These are phyloP conservation scores for Tribolium madens DNA, from an alignment of 1,140 invertebrate genomes.

Conservation along the genomic window DNA sequence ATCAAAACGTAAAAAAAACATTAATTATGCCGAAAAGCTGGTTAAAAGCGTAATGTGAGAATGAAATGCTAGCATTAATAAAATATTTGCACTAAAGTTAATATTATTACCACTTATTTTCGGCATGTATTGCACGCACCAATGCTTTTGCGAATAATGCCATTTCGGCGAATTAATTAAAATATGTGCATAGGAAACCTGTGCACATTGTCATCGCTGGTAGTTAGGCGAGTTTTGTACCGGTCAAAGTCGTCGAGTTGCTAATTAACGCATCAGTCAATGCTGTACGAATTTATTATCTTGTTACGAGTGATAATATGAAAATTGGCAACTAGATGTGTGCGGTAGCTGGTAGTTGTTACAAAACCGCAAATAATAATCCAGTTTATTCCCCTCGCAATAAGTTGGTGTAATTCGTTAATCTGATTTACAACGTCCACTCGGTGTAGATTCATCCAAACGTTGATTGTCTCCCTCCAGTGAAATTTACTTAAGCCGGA, in stretches of 20 bases:
- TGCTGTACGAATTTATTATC: conserved; percentile 35
- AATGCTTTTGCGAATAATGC: neutral
- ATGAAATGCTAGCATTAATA: neutral
- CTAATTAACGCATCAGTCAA: conserved; percentile 33
- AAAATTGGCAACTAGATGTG: conserved; percentile 24
- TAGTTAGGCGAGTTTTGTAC: neutral
- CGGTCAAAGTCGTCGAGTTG: conserved; percentile 4
- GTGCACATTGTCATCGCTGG: neutral
- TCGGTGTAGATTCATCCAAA: conserved; percentile 13
- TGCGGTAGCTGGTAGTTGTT: conserved; percentile 13
- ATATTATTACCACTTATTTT: neutral
- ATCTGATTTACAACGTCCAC: conserved; percentile 23
- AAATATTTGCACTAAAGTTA: neutral
- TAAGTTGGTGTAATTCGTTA: conserved; percentile 37
- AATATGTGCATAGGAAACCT: neutral
- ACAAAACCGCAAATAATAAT: conserved; percentile 36
- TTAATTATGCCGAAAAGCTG: neutral
- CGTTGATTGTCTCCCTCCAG: conserved; percentile 22
- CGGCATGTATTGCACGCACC: neutral
- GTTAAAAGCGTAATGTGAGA: neutral
- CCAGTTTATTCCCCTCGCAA: conserved; percentile 36
- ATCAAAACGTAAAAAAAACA: neutral
- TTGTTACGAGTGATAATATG: conserved; percentile 12
- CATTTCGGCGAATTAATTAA: conserved; percentile 20
- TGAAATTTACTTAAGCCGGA: conserved; percentile 31